Conservation (phyloP, 2,113 vertebrate genomes). For the Cottus gobio region DNA sequence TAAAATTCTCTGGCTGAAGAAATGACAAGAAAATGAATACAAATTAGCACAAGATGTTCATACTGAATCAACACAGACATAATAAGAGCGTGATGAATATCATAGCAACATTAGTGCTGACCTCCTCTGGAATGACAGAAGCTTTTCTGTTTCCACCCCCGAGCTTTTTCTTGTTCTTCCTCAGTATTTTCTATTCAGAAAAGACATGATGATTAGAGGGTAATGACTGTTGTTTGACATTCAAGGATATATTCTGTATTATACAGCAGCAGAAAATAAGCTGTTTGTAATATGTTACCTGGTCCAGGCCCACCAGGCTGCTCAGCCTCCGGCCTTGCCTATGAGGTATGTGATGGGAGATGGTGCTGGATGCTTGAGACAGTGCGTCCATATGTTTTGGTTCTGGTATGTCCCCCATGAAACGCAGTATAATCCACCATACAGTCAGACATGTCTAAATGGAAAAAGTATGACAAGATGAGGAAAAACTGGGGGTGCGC, state of each 20-base stretch:
- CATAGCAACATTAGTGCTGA: constrained; percentile 9
- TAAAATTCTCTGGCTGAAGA: constrained; percentile 59
- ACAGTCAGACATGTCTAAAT: constrained; percentile 88
- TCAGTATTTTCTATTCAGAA: constrained; percentile 73
- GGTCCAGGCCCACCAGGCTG: constrained; percentile 80
- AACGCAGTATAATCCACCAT: constrained; percentile 91
- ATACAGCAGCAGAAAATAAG: neutral
- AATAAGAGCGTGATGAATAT: neutral
- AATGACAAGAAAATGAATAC: neutral
- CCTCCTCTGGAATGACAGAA: constrained; percentile 79
- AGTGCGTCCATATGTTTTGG: constrained; percentile 67
- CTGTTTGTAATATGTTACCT: constrained; percentile 65
- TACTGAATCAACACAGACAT: neutral
- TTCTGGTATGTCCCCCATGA: constrained; percentile 94
- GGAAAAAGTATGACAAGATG: neutral
- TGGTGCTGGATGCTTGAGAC: constrained; percentile 45
- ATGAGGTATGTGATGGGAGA: constrained; percentile 13
- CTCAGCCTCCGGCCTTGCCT: constrained; percentile 77
- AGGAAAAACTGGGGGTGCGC: neutral
- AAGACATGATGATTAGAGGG: neutral
- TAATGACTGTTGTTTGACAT: neutral
- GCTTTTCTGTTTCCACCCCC: constrained; percentile 63
- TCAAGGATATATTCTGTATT: neutral
- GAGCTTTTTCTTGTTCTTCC: constrained; percentile 75
- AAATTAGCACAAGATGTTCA: neutral